Evolutionary conservation across 1,140 invertebrate species (phyloP).

Genomic region (Chelonus insularis): DNA sequence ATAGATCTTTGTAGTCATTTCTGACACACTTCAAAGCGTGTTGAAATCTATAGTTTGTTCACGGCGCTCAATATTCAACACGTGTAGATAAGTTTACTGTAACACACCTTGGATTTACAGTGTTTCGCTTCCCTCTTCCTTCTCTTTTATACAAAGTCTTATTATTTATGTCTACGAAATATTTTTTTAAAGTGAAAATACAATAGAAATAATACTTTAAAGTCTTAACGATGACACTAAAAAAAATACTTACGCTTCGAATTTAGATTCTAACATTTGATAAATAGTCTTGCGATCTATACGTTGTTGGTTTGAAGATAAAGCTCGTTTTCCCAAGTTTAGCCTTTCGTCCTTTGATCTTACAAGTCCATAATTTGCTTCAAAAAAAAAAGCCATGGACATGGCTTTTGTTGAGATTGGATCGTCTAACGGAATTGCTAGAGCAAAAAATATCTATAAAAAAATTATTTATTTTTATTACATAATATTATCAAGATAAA

Average conservation of each 20-base stretch:
- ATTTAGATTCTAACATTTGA: conserved; percentile 46
- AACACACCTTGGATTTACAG: too few species aligned
- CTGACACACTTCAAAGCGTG: too few species aligned
- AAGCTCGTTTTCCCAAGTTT: conserved; percentile 13
- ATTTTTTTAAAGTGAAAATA: too few species aligned
- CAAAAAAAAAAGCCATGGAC: conserved; percentile 50
- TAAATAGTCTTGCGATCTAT: conserved; percentile 44
- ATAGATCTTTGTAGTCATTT: too few species aligned
- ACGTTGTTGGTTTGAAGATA: background rate
- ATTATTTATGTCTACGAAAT: too few species aligned
- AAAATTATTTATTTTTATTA: background rate
- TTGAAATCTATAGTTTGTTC: too few species aligned
- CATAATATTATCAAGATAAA: background rate
- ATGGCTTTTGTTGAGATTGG: conserved; percentile 45
- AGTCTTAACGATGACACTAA: too few species aligned
- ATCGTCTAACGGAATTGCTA: conserved; percentile 60
- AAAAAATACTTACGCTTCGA: conserved; percentile 44
- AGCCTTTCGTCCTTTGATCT: conserved; percentile 30
- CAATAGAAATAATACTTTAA: too few species aligned
- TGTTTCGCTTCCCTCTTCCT: too few species aligned
- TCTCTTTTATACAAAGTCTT: too few species aligned
- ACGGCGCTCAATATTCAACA: too few species aligned
- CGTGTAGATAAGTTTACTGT: too few species aligned
- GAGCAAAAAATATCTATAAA: conserved; percentile 53
- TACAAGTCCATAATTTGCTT: conserved; percentile 49